Evolutionary conservation across 2,113 vertebrate species (phyloP).

Genomic region (Ahaetulla prasina): DNA sequence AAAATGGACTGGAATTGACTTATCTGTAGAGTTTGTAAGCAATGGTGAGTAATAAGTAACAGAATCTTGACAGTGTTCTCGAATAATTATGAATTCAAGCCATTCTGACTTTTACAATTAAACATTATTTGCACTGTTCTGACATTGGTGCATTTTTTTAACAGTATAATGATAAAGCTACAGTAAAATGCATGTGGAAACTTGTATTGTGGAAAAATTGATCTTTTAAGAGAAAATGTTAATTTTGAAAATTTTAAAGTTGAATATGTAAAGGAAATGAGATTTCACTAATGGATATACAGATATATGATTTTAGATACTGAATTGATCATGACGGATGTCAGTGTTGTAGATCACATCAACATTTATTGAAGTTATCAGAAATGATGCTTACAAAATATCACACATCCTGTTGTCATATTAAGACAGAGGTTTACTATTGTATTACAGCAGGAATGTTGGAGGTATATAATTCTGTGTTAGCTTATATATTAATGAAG

Average conservation of each 20-base stretch:
- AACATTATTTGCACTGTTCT: slow-evolving; percentile 84
- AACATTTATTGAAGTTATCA: slow-evolving; percentile 65
- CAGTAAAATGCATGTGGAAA: slow-evolving; percentile 75
- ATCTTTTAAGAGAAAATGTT: slow-evolving; percentile 62
- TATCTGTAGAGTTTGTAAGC: slow-evolving; percentile 59
- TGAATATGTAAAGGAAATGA: slow-evolving; percentile 42
- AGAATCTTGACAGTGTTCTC: slow-evolving; percentile 79
- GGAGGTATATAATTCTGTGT: slow-evolving; percentile 13
- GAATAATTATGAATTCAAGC: slow-evolving; percentile 78
- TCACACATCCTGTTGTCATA: slow-evolving; percentile 53
- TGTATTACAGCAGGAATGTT: neutral
- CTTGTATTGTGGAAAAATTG: slow-evolving; percentile 64
- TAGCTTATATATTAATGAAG: slow-evolving; percentile 24
- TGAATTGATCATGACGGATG: slow-evolving; percentile 65
- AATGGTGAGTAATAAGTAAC: slow-evolving; percentile 69
- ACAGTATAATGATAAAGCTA: slow-evolving; percentile 68
- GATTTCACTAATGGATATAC: slow-evolving; percentile 53
- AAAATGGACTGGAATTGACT: slow-evolving; percentile 49
- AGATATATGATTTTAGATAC: slow-evolving; percentile 68
- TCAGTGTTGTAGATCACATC: slow-evolving; percentile 50
- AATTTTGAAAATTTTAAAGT: slow-evolving; percentile 68
- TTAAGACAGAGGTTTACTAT: slow-evolving; percentile 47
- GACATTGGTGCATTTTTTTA: slow-evolving; percentile 83
- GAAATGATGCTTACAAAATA: slow-evolving; percentile 62
- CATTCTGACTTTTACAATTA: slow-evolving; percentile 82